Evolutionary conservation across 1,140 invertebrate species (phyloP).

Genomic region (Zophobas atratus): DNA sequence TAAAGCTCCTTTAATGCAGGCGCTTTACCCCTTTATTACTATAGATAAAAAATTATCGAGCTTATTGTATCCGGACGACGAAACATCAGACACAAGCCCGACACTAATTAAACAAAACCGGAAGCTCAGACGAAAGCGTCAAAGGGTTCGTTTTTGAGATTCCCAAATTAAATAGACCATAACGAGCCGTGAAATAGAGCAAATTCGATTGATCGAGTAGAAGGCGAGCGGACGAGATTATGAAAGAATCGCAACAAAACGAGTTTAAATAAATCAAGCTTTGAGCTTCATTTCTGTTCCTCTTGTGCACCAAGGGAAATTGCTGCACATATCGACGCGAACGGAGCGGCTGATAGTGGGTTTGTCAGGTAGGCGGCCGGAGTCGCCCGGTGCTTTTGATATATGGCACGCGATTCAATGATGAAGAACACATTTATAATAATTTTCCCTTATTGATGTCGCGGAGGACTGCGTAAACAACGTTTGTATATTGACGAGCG

Average conservation of each 20-base stretch:
- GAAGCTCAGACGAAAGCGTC: background rate
- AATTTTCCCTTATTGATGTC: constrained; percentile 53
- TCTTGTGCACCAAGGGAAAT: background rate
- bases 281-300: background rate
- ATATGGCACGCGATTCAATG: constrained; percentile 52
- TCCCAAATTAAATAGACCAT: constrained; percentile 25
- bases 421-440: constrained; percentile 53
- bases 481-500: constrained; percentile 29
- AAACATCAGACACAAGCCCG: constrained; percentile 13
- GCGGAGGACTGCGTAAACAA: constrained; percentile 43
- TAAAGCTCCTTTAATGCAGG: constrained; percentile 41
- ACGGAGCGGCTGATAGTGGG: constrained; percentile 36
- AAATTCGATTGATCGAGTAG: constrained; percentile 21
- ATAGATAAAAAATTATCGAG: constrained; percentile 42
- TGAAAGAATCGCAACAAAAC: constrained; percentile 12
- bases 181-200: constrained; percentile 27
- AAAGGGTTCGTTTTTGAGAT: constrained; percentile 17
- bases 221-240: constrained; percentile 20
- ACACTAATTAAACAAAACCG: constrained; percentile 38
- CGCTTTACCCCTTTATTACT: constrained; percentile 37
- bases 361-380: constrained; percentile 49
- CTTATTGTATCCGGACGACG: constrained; percentile 33
- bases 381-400: constrained; percentile 49
- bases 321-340: constrained; percentile 35
- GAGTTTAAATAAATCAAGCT: constrained; percentile 26